phyloP scores from a whole-genome alignment of 1,140 invertebrate species.

The Limonius californicus region DNA sequence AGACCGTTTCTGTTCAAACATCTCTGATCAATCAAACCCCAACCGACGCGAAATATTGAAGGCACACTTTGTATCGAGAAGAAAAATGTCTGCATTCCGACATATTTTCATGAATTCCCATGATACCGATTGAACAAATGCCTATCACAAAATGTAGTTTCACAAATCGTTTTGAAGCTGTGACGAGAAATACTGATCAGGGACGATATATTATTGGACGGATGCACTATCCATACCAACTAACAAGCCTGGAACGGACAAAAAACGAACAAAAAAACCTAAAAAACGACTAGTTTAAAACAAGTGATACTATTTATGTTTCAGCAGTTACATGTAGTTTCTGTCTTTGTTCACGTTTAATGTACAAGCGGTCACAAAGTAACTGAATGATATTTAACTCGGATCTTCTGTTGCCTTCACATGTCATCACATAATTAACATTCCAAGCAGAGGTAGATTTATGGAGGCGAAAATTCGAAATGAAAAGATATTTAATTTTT shows the following conservation, averaged over 20 bases:
- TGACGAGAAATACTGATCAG: too few species aligned
- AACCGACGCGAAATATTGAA: too few species aligned
- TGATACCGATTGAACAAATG: not conserved
- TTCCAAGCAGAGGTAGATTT: too few species aligned
- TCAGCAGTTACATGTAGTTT: slow-evolving; percentile 10
- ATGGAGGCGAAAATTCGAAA: too few species aligned
- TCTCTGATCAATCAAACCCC: too few species aligned
- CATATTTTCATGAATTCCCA: not conserved
- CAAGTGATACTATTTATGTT: slow-evolving; percentile 21
- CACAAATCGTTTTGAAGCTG: not conserved
- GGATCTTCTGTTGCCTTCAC: too few species aligned
- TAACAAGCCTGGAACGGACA: slow-evolving; percentile 15
- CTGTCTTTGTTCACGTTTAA: not conserved
- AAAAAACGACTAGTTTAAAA: slow-evolving; percentile 17
- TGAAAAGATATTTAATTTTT: too few species aligned
- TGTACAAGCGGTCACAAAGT: not conserved
- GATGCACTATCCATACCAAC: slow-evolving; percentile 6
- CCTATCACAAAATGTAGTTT: not conserved
- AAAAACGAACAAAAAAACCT: slow-evolving; percentile 10
- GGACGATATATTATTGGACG: not conserved
- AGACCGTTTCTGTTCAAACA: too few species aligned
- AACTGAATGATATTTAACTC: not conserved
- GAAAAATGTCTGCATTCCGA: too few species aligned
- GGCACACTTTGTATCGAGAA: too few species aligned
- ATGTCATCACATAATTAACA: too few species aligned